Evolutionary conservation across 2,888 invertebrate species (phyloP), one percentile per base, ranked within the genome.

Genomic region (Drosophila rellima): DNA sequence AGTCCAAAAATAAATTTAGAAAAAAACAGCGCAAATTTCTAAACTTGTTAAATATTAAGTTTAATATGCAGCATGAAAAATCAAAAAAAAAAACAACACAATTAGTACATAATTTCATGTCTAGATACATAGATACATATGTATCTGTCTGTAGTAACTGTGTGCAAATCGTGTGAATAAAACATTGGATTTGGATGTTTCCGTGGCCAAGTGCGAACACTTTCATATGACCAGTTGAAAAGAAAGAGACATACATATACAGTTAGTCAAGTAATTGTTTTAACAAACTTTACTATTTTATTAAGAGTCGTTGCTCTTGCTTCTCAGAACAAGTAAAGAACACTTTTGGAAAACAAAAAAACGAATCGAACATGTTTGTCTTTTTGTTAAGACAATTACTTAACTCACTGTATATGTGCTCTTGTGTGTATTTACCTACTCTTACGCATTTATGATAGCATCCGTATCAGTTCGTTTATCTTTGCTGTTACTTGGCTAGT

Each of bases 21-120:
- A 47, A 26, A 40, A 17, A 10, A 26, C 29, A 8, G 29, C 23
- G 26, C 55, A 42, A 65, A 74, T 70, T 59, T 80, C 68, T 51
- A 57, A 68, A 66, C 66, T 52, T 78, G 51, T 66, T 75, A 54
- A 75, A 75, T 42, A 48, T 61, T 54, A 59, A 80, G 66, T 63
- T 65, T 52, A 71, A 65, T 68, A 68, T 75, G 86, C 65, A 76
- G 64, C 77, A 64, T 64, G 37, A 63, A 82, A n/a, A n/a, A n/a
- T n/a, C n/a, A n/a, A n/a, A n/a, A n/a, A n/a, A n/a, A n/a, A n/a
- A 64, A 51, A 47, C 64, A 76, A 61, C 37, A 75, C 40, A 47
- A 68, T 57, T 65, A 64, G 51, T 69, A 65, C 35, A 47, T 11
- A 31, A 35, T 35, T 29, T 47, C 18, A 44, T 23, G 50, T 47